These are phyloP conservation scores for Spodoptera litura DNA, from an alignment of 1,140 invertebrate genomes.

Conservation along the genomic window DNA sequence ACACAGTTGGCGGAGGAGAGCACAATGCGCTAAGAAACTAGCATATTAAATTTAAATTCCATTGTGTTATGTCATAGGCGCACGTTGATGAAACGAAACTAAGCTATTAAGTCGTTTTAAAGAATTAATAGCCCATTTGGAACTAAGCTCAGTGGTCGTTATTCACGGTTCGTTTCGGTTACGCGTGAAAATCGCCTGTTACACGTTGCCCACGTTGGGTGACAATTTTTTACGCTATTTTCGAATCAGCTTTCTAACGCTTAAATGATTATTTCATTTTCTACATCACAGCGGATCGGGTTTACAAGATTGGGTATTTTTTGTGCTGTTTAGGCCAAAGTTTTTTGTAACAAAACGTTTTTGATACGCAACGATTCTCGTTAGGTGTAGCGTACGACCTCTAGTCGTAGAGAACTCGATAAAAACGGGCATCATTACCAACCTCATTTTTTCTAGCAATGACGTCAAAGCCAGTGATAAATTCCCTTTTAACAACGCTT, in stretches of 20 bases:
- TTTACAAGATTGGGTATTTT: conserved; percentile 1
- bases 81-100: conserved; percentile 30
- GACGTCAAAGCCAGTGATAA: background rate
- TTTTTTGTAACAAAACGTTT: background rate
- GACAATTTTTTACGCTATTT: conserved; percentile 53
- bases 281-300: background rate
- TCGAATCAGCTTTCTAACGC: conserved; percentile 34
- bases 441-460: conserved; percentile 2
- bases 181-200: conserved; percentile 34
- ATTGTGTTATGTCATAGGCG: conserved; percentile 17
- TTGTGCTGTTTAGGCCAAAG: background rate
- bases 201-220: conserved; percentile 37
- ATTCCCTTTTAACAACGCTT: background rate
- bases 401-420: background rate
- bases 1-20: background rate
- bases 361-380: background rate
- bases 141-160: conserved; percentile 29
- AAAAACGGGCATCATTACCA: background rate
- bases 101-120: conserved; percentile 24
- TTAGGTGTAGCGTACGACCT: background rate
- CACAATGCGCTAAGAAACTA: background rate
- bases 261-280: conserved; percentile 29
- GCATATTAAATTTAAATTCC: conserved; percentile 16
- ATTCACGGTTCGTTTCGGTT: conserved; percentile 43
- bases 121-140: conserved; percentile 32